A percentile compares a stretch with the other conserved stretches of the same genome.
Conservation (phyloP, 2,888 invertebrate genomes). For the Azorinus chamasolen region DNA sequence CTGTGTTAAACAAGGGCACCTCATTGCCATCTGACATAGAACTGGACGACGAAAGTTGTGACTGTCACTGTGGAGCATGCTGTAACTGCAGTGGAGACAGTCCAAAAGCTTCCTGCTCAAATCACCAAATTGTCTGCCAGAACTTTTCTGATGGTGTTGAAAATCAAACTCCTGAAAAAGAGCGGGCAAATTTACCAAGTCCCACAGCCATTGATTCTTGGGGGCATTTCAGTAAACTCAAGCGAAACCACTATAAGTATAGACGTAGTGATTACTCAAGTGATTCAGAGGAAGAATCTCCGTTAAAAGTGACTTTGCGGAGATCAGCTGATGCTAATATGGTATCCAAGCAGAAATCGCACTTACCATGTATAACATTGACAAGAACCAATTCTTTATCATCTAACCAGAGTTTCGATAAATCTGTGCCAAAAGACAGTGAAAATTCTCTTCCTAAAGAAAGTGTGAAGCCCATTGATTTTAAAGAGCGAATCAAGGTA, state of each 20-base stretch:
- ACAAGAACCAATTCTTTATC: conserved; percentile 53
- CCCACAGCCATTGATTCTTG: conserved; percentile 73
- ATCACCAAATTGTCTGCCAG: conserved; percentile 46
- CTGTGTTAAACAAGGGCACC: conserved; percentile 52
- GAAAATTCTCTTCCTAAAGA: conserved; percentile 47
- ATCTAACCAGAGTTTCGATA: conserved; percentile 41
- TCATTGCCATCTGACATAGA: conserved; percentile 53
- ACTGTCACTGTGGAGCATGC: conserved; percentile 64
- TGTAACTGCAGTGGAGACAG: conserved; percentile 57
- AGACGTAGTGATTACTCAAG: conserved; percentile 80
- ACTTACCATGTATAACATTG: conserved; percentile 62
- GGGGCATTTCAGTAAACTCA: conserved; percentile 77
- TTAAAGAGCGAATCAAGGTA: conserved; percentile 80
- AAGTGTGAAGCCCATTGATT: conserved; percentile 76
- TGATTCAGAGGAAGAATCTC: conserved; percentile 79
- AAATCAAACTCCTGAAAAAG: conserved; percentile 25
- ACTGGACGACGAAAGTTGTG: conserved; percentile 48
- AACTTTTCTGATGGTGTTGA: conserved; percentile 54
- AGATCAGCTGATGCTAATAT: conserved; percentile 28
- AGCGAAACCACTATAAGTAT: conserved; percentile 77
- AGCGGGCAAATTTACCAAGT: conserved; percentile 49
- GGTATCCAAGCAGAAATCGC: conserved; percentile 63
- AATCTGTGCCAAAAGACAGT: conserved; percentile 13
- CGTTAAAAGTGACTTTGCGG: conserved; percentile 21
- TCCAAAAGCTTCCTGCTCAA: conserved; percentile 32